Conservation (phyloP, 2,113 vertebrate species). For the Urocitellus parryii region DNA sequence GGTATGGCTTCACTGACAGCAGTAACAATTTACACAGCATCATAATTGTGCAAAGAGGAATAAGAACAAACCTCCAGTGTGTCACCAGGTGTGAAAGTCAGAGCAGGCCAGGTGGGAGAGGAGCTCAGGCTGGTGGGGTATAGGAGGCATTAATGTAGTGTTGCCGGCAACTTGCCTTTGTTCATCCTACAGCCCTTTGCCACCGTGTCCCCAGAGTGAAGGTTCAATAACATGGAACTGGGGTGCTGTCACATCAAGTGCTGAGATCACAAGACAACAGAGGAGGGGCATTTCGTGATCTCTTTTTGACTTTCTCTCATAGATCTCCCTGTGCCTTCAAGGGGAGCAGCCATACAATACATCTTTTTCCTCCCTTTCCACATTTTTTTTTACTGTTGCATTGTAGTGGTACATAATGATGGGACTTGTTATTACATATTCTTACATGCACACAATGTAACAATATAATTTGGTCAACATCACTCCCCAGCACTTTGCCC, state of each 20-base stretch:
- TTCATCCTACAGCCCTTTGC: not conserved
- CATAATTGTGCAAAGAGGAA: not conserved
- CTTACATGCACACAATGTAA: too few species aligned
- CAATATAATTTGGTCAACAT: too few species aligned
- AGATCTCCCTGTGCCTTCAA: not conserved
- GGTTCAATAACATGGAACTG: not conserved
- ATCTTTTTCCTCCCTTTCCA: too few species aligned
- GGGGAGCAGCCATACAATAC: too few species aligned
- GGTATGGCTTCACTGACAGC: not conserved
- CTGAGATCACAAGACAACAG: not conserved
- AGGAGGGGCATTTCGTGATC: not conserved
- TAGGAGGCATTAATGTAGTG: not conserved
- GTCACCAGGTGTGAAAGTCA: not conserved
- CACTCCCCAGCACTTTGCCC: too few species aligned
- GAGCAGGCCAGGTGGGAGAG: not conserved
- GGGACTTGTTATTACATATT: too few species aligned
- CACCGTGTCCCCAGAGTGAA: not conserved
- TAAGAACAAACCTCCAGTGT: not conserved
- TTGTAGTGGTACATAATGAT: too few species aligned
- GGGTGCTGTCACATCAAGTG: not conserved
- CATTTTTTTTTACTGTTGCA: too few species aligned
- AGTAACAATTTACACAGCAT: not conserved
- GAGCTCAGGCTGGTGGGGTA: not conserved
- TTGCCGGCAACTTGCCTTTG: not conserved
- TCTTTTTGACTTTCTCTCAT: not conserved